Percentiles rank a stretch among this genome's conserved stretches.
Evolutionary conservation across 2,797 vertebrate species (phyloP).

Genomic region (Sternotherus odoratus): DNA sequence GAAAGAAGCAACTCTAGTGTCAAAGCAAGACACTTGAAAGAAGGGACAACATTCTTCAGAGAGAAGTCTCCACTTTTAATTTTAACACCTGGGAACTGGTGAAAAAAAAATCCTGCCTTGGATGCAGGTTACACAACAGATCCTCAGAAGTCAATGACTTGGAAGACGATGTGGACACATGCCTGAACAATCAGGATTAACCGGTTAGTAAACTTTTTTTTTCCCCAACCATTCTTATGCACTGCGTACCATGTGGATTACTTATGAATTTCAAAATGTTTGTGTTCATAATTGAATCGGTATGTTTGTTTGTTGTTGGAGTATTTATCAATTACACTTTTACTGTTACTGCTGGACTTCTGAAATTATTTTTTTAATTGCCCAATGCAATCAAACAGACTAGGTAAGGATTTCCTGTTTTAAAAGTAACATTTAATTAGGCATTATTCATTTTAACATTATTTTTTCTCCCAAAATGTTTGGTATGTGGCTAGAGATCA

Average conservation of each 20-base stretch:
- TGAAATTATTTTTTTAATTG: not conserved
- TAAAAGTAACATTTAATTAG: not conserved
- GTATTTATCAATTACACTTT: not conserved
- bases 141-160: not conserved
- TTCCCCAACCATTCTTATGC: not conserved
- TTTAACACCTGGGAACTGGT: not conserved
- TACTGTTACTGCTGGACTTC: not conserved
- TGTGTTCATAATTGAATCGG: not conserved
- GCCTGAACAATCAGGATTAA: not conserved
- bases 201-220: not conserved
- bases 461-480: not conserved
- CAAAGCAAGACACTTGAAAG: not conserved
- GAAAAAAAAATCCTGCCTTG: not conserved
- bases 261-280: not conserved
- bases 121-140: not conserved
- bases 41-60: not conserved
- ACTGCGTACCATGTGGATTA: not conserved
- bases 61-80: not conserved
- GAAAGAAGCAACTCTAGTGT: not conserved
- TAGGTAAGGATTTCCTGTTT: not conserved
- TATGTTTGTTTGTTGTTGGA: not conserved
- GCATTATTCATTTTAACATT: not conserved
- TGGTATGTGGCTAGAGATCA: not conserved
- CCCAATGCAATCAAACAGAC: not conserved
- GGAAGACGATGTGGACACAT: not conserved